Evolutionary conservation across 35 echinoderm and acorn worm species (phyloP), one percentile per base, ranked within the genome.

Genomic region (Holothuria glaberrima): DNA sequence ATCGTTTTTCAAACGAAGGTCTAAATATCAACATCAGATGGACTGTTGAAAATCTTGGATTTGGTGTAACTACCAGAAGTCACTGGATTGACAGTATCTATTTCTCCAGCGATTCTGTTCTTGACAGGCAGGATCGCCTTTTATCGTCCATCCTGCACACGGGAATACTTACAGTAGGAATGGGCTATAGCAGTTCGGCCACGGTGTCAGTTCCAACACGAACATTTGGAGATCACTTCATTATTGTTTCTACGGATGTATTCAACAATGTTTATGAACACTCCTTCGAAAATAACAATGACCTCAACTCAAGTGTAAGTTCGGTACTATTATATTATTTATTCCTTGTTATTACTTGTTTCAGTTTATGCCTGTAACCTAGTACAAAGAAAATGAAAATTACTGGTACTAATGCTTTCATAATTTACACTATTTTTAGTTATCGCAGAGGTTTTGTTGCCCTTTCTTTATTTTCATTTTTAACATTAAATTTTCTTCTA

Each of bases 251-350:
- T 14, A 84, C 80, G 9, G 80, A 84, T 33, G 52, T 84, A 21
- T 84, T 61, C 20, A 22, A 26, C 1, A 58, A 20, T 38, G 27
- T 84, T 14, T 84, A 84, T 54, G 80, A 84, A 54, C n/a, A 84
- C 56, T 9, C 29, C n/a, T 84, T 63, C 33, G 80, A 84, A 84
- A 61, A 84, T 56, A 84, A 84, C 80, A 84, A 84, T 61, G 25
- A 61, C 25, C 20, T 84, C 6, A 61, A 61, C 19, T 61, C 54
- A 0, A 84, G 48, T 31, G 80, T 84, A 84, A 76, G 28, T 29
- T 10, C 25, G 5, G 4, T 5, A 30, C 29, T 16, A 6, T 22
- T 24, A 24, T 16, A 67, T 4, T 16, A 24, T 5, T 6, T 67
- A 24, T 22, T 4, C 4, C 21, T 67, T 3, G 63, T 67, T 67